phyloP scores from a whole-genome alignment of 2,888 invertebrate species.

The Melinaea marsaeus region DNA sequence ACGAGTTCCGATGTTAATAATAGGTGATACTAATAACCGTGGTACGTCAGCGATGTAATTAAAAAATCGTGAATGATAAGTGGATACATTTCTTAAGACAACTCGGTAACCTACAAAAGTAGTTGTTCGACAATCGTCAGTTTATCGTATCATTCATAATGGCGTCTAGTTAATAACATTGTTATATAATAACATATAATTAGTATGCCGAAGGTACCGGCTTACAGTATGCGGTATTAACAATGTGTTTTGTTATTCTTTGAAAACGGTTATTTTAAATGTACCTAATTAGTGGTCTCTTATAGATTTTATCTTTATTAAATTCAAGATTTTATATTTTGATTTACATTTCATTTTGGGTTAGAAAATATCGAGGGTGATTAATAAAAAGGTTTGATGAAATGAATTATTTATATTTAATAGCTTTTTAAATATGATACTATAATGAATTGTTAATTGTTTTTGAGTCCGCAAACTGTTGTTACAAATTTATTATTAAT shows the following conservation, averaged over 20 bases:
- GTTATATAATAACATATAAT: constrained; percentile 74
- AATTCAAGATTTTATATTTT: constrained; percentile 16
- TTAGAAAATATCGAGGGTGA: neutral
- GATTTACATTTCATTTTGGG: constrained; percentile 21
- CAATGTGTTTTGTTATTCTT: constrained; percentile 33
- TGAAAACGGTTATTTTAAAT: constrained; percentile 32
- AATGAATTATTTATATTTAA: constrained; percentile 7
- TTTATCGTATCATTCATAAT: constrained; percentile 18
- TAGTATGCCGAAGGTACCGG: constrained; percentile 71
- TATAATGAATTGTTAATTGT: neutral
- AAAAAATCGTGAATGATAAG: constrained; percentile 18
- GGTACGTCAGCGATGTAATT: constrained; percentile 32
- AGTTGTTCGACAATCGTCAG: constrained; percentile 6
- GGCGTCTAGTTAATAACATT: constrained; percentile 63
- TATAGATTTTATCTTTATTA: constrained; percentile 33
- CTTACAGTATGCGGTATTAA: constrained; percentile 66
- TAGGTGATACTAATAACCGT: constrained; percentile 48
- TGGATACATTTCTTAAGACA: constrained; percentile 40
- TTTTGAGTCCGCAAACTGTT: neutral
- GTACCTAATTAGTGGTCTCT: constrained; percentile 30
- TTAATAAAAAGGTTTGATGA: constrained; percentile 1
- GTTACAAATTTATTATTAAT: neutral
- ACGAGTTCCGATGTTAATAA: constrained; percentile 52
- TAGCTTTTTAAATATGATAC: constrained; percentile 1
- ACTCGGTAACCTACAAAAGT: constrained; percentile 24